These are phyloP conservation scores for Trichacis sp. DNA, from an alignment of 2,888 invertebrate genomes.

Conservation along the genomic window DNA sequence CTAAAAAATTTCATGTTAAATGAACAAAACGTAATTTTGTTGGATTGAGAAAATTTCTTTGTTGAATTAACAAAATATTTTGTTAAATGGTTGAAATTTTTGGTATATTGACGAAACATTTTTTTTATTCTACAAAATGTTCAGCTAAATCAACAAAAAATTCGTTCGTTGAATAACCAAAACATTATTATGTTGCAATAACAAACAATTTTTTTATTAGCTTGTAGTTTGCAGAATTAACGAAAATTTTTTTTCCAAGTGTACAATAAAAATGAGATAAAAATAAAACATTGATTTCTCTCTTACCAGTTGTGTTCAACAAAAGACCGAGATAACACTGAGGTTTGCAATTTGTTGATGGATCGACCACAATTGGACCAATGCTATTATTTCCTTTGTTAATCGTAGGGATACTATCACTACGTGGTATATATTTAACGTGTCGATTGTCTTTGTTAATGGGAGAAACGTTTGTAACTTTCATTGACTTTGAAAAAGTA, in stretches of 20 bases:
- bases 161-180: no score
- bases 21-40: no score
- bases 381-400: conserved; percentile 68
- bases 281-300: neutral
- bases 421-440: conserved; percentile 63
- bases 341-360: conserved; percentile 78
- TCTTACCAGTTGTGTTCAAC: conserved; percentile 74
- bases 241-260: neutral
- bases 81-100: no score
- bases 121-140: no score
- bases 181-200: no score
- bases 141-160: no score
- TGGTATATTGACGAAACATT: no score
- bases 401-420: conserved; percentile 61
- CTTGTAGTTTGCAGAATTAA: no score
- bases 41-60: no score
- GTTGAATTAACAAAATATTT: no score
- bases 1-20: no score
- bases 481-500: conserved; percentile 84
- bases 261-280: conserved; percentile 4
- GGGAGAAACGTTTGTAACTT: conserved; percentile 77
- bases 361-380: conserved; percentile 77
- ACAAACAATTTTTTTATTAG: no score
- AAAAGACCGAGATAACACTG: conserved; percentile 84
- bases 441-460: conserved; percentile 66